Percentiles rank a stretch among this genome's conserved stretches.
Evolutionary conservation across 2,888 invertebrate species (phyloP).

Genomic region (Dicyrtomina minuta): DNA sequence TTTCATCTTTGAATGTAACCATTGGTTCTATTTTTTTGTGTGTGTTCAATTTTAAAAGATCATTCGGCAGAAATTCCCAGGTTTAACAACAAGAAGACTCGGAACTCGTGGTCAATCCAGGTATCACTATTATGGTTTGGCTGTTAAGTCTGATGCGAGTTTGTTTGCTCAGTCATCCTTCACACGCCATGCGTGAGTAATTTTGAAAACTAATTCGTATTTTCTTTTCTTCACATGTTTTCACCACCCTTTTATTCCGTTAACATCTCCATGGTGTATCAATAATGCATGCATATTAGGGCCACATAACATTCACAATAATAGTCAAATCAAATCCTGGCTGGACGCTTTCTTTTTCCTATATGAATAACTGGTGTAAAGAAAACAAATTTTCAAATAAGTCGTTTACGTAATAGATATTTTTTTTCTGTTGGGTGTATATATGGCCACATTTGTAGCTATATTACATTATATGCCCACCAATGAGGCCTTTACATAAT

Average conservation of each 20-base stretch:
- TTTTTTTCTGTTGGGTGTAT: too few species aligned
- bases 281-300: too few species aligned
- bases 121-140: conserved; percentile 61
- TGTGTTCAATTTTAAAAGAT: conserved; percentile 55
- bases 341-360: too few species aligned
- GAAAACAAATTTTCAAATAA: too few species aligned
- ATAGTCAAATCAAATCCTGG: too few species aligned
- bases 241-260: conserved; percentile 1
- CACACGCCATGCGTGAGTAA: conserved; percentile 24
- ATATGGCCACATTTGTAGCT: too few species aligned
- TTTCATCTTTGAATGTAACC: neutral
- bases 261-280: too few species aligned
- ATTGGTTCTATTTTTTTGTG: neutral
- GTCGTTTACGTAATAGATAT: too few species aligned
- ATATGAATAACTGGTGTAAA: too few species aligned
- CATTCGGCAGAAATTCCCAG: conserved; percentile 61
- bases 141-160: conserved; percentile 41
- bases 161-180: conserved; percentile 17
- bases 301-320: too few species aligned
- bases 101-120: conserved; percentile 61
- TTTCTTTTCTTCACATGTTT: neutral
- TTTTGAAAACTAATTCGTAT: neutral
- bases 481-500: too few species aligned
- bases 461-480: too few species aligned
- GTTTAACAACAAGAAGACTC: conserved; percentile 59